A percentile compares a stretch with the other conserved stretches of the same genome.
phyloP scores from a whole-genome alignment of 2,888 invertebrate species.

The Agriopis leucophaearia region DNA sequence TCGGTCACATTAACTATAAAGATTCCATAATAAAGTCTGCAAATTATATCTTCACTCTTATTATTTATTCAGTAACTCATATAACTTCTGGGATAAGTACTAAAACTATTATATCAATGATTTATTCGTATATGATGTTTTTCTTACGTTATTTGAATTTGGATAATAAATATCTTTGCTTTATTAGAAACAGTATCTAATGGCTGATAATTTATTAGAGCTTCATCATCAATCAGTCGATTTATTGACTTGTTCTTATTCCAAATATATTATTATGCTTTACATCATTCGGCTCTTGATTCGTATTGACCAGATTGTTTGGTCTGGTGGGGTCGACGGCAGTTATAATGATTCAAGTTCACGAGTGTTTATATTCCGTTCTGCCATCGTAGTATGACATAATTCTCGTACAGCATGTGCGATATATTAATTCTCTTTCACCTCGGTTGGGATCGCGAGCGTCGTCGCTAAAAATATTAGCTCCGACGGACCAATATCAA shows the following conservation, averaged over 20 bases:
- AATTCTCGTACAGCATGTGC: slow-evolving; percentile 62
- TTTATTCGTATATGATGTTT: slow-evolving; percentile 10
- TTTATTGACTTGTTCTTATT: slow-evolving; percentile 13
- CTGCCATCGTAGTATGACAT: slow-evolving; percentile 64
- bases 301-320: slow-evolving; percentile 6
- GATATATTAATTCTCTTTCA: slow-evolving; percentile 72
- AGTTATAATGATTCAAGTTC: slow-evolving; percentile 51
- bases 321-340: slow-evolving; percentile 37
- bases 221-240: slow-evolving; percentile 10
- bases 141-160: slow-evolving; percentile 5
- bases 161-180: background rate
- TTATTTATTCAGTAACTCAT: slow-evolving; percentile 17
- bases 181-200: slow-evolving; percentile 2
- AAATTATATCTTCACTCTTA: slow-evolving; percentile 12
- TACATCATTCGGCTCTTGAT: background rate
- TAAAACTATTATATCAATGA: slow-evolving; percentile 1
- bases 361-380: slow-evolving; percentile 59
- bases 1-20: slow-evolving; percentile 37
- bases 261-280: background rate
- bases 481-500: slow-evolving; percentile 77
- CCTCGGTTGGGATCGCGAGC: slow-evolving; percentile 67
- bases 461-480: slow-evolving; percentile 77
- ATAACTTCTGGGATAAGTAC: background rate
- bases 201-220: slow-evolving; percentile 5
- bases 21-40: slow-evolving; percentile 8